Evolutionary conservation across 2,888 invertebrate species (phyloP).

Genomic region (Caenorhabditis japonica): DNA sequence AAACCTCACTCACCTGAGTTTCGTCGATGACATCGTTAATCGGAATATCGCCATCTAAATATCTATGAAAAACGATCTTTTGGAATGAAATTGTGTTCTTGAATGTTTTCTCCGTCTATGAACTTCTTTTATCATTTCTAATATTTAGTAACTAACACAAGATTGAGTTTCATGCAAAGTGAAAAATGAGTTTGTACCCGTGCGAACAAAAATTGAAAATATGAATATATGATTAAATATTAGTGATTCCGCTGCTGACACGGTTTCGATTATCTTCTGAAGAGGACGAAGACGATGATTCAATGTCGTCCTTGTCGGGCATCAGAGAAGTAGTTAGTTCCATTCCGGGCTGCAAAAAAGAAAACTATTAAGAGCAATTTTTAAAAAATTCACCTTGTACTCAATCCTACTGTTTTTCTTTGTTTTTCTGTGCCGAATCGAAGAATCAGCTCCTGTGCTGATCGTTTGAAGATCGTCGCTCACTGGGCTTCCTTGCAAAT

Average conservation of each 20-base stretch:
- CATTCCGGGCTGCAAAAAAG: constrained; percentile 32
- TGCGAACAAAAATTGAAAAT: too few relatives aligned
- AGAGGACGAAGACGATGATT: constrained; percentile 36
- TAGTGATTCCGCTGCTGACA: constrained; percentile 33
- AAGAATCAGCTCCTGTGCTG: constrained; percentile 28
- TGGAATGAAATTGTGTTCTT: too few relatives aligned
- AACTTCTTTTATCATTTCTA: too few relatives aligned
- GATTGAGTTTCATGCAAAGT: too few relatives aligned
- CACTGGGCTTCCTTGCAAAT: constrained; percentile 20
- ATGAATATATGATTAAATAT: too few relatives aligned
- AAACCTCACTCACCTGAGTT: too few relatives aligned
- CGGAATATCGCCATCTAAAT: too few relatives aligned
- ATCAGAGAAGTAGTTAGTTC: constrained; percentile 54
- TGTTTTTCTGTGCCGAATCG: constrained; percentile 39
- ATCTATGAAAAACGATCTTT: too few relatives aligned
- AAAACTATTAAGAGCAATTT: not conserved
- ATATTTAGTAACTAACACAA: too few relatives aligned
- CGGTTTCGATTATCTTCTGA: constrained; percentile 32
- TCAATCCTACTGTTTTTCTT: constrained; percentile 39
- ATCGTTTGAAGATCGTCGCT: constrained; percentile 37
- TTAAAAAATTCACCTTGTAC: constrained; percentile 10
- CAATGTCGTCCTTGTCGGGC: constrained; percentile 46
- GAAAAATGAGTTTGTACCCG: too few relatives aligned
- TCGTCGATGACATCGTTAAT: too few relatives aligned
- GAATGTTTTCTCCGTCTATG: too few relatives aligned